phyloP scores from a whole-genome alignment of 2,888 invertebrate species.

The Tachina fera region DNA sequence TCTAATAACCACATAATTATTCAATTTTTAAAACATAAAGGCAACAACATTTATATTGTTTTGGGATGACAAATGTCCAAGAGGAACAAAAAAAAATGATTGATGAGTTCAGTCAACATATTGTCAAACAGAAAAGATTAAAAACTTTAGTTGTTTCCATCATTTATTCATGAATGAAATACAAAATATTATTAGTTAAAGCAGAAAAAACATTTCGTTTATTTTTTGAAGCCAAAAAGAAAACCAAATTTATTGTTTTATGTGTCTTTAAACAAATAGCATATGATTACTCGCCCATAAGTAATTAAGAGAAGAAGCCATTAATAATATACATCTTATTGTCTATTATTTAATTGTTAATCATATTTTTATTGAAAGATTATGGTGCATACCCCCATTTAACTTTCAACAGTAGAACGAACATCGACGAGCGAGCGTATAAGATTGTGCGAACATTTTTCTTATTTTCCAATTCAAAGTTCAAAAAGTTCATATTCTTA shows the following conservation, averaged over 20 bases:
- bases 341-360: constrained; percentile 44
- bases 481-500: constrained; percentile 47
- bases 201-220: background rate
- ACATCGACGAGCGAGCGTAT: background rate
- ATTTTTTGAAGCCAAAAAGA: background rate
- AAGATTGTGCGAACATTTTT: constrained; percentile 21
- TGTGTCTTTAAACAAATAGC: background rate
- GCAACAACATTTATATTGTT: constrained; percentile 5
- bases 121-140: constrained; percentile 46
- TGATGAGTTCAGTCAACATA: constrained; percentile 63
- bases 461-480: constrained; percentile 43
- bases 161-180: background rate
- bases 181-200: background rate
- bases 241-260: constrained; percentile 5
- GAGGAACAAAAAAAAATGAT: constrained; percentile 44
- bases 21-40: constrained; percentile 27
- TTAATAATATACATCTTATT: background rate
- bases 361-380: constrained; percentile 39
- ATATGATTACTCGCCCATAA: background rate
- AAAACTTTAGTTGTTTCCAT: constrained; percentile 6
- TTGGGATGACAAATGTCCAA: constrained; percentile 28
- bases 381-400: constrained; percentile 13
- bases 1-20: constrained; percentile 30
- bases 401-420: background rate
- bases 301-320: background rate